Evolutionary conservation across 2,888 invertebrate genomes (phyloP), one percentile per base, ranked within the genome.

Genomic region (Aphodius granarius): DNA sequence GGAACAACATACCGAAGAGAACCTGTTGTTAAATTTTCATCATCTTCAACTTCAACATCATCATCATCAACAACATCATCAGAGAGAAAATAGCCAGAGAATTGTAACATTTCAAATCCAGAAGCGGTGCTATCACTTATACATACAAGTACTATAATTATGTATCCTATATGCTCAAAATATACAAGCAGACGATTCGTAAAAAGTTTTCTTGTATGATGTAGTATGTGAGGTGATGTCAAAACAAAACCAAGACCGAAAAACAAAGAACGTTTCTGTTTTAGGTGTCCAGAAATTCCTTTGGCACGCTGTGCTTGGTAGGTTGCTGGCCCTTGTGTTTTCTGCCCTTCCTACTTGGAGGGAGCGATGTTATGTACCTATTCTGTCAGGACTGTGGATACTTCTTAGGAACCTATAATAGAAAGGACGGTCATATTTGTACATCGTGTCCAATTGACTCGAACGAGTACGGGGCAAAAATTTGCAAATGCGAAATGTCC

Each of bases 341-440:
- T 76, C 78, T 87, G 9, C 86, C 86, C 64, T 85, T 86, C 76
- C 80, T 86, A 66, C 80, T 85, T 77, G 83, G 85, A 17, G 83
- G 85, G 20, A 83, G 83, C 70, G 84, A 84, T 72, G 79, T 81
- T 13, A 84, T 85, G 78, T 82, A 85, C 70, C 74, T 86, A 43
- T 89, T 87, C 78, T 90, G 90, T 79, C 88, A 88, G 23, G 81
- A 85, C 19, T 90, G 90, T 79, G 86, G 87, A 16, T 79, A 84
- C 5, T 88, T 83, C 78, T 83, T 90, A 66, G 90, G 90, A 13
- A 83, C 85, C 17, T 87, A 85, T 75, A 83, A 85, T 74, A 79
- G 83, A 71, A 81, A 82, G 77, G 83, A 78, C 21, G 79, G 80
- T 17, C 18, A 71, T 20, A 74, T 77, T 21, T 70, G 74, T 17